Evolutionary conservation across 2,888 invertebrate genomes (phyloP), one percentile per base, ranked within the genome.

Genomic region (Panorpa germanica): DNA sequence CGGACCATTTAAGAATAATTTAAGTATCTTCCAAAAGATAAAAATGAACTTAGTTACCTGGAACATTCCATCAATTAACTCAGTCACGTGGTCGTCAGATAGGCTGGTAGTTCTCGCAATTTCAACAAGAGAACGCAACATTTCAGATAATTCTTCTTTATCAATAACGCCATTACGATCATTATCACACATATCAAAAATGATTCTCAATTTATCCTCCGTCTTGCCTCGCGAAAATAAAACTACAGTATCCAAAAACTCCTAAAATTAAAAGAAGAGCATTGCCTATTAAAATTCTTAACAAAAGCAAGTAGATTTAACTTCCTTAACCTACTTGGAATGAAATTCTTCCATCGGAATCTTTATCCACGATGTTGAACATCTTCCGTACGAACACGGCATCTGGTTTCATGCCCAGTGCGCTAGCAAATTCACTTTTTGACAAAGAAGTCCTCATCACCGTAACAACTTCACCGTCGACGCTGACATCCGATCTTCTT

Each of bases 161-260:
- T 91, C 90, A 34, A 93, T 93, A 2, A 86, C 83, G 0, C 91
- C 88, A 43, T 88, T 88, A 10, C 85, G 70, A 47, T 93, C 86
- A 42, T 88, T 83, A 48, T 93, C 93, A 45, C 93, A 93, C 93
- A 95, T 93, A 50, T 93, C 88, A 47, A 93, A 93, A 39, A 95
- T 86, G 18, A 93, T 90, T 4, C 90, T 65, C 19, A 93, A 57
- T 45, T 91, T 91, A 46, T 90, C 88, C 43, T 90, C 90, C 1
- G 88, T 88, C 42, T 83, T 83, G 5, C 90, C 91, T 1, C 83
- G 70, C 0, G 90, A 86, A 49, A 91, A 91, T 3, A 90, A 53
- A 1, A 90, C 78, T 2, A 91, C 90, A 0, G 91, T 91, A 46
- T 91, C 88, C 29, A 95, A 57, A 52, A 95, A 95, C 54, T 93